A percentile compares a stretch with the other conserved stretches of the same genome.
phyloP scores from a whole-genome alignment of 2,888 invertebrate genomes.

The Caenorhabditis macrosperma region DNA sequence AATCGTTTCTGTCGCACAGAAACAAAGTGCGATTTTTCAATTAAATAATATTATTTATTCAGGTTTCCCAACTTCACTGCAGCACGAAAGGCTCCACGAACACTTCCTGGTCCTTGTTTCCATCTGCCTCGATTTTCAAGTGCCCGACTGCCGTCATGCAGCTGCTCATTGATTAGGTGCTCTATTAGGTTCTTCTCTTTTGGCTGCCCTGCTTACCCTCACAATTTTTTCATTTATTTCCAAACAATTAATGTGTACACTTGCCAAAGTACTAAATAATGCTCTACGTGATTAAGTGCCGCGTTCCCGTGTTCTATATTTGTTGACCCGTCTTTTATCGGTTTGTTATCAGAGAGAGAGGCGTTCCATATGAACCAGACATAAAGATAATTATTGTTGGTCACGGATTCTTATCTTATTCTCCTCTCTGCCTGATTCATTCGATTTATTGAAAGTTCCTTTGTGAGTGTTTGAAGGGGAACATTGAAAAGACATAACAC shows the following conservation, averaged over 20 bases:
- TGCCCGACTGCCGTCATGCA: conserved; percentile 18
- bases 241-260: neutral
- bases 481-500: conserved; percentile 18
- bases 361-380: no score
- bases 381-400: no score
- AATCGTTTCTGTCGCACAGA: no score
- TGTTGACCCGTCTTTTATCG: no score
- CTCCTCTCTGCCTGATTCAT: neutral
- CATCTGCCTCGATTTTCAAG: conserved; percentile 49
- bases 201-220: neutral
- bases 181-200: conserved; percentile 4
- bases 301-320: no score
- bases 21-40: no score
- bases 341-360: no score
- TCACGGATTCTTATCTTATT: no score
- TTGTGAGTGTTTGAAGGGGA: no score
- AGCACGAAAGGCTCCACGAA: neutral
- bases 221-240: neutral
- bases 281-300: no score
- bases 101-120: conserved; percentile 8
- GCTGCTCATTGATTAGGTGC: conserved; percentile 31
- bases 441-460: neutral
- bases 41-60: conserved; percentile 4
- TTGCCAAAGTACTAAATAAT: no score
- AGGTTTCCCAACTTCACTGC: conserved; percentile 18